Conservation (phyloP, 2,113 vertebrate species). For the Dissostichus mawsoni region DNA sequence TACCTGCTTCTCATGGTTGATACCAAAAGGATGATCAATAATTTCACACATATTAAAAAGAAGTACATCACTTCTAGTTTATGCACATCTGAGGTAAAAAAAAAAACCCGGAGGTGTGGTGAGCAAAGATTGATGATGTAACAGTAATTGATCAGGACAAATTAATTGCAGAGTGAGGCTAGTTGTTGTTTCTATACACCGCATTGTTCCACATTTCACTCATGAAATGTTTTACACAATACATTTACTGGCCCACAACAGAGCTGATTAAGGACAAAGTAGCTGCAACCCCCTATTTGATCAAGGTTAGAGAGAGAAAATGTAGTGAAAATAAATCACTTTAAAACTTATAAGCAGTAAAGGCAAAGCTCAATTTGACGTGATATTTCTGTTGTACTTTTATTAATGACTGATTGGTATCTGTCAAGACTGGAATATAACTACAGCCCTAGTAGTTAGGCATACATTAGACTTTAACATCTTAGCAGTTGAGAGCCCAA, state of each 20-base stretch:
- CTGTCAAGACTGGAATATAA: not conserved
- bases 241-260: not conserved
- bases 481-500: not conserved
- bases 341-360: not conserved
- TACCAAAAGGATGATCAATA: too few relatives aligned
- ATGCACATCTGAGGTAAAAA: too few relatives aligned
- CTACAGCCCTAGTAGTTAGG: not conserved
- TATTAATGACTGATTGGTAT: not conserved
- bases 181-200: not conserved
- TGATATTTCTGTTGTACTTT: not conserved
- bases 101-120: too few relatives aligned
- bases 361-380: not conserved
- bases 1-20: too few relatives aligned
- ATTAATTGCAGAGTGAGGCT: not conserved
- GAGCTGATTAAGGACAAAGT: not conserved
- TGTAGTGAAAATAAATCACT: not conserved
- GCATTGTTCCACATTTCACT: not conserved
- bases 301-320: not conserved
- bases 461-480: not conserved
- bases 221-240: not conserved
- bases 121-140: too few relatives aligned
- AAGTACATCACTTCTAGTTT: too few relatives aligned
- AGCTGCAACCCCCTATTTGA: not conserved
- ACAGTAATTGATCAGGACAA: not conserved
- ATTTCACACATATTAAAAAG: too few relatives aligned